Percentiles rank a stretch among this genome's conserved stretches.
Evolutionary conservation across 2,113 vertebrate genomes (phyloP).

Genomic region (Suncus etruscus): DNA sequence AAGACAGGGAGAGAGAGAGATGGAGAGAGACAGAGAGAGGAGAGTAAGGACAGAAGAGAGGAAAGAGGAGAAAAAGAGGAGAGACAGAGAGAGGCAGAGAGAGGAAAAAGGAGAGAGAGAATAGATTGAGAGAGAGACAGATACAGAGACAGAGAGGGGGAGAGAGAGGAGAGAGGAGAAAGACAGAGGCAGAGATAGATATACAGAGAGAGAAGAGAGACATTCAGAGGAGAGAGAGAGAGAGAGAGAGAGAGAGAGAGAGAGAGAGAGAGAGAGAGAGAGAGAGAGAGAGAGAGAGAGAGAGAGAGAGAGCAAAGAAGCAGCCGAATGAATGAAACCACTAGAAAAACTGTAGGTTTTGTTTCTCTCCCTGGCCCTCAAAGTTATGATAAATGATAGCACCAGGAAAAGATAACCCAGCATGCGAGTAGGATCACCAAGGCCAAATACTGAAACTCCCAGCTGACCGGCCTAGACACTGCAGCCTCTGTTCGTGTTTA

Average conservation of each 20-base stretch:
- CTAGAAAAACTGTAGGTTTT: slow-evolving; percentile 88
- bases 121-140: too few relatives aligned
- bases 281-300: slow-evolving; percentile 69
- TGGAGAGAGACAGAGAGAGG: too few relatives aligned
- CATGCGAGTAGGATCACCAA: slow-evolving; percentile 96
- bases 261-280: background rate
- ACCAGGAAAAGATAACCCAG: slow-evolving; percentile 97
- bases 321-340: slow-evolving; percentile 88
- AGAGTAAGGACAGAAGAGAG: too few relatives aligned
- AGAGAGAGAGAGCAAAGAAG: slow-evolving; percentile 81
- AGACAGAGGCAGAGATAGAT: too few relatives aligned
- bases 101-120: background rate
- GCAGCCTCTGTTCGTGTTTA: slow-evolving; percentile 98
- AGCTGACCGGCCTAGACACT: slow-evolving; percentile 96
- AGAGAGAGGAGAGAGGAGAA: too few relatives aligned
- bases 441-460: slow-evolving; percentile 99
- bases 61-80: too few relatives aligned
- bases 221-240: slow-evolving; percentile 81
- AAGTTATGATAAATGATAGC: slow-evolving; percentile 99
- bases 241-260: too few relatives aligned
- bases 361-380: slow-evolving; percentile 89
- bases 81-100: too few relatives aligned
- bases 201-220: background rate
- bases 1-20: slow-evolving; percentile 68
- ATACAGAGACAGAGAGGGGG: too few relatives aligned